Conservation (phyloP, 2,113 vertebrate genomes). For the Abramis brama region DNA sequence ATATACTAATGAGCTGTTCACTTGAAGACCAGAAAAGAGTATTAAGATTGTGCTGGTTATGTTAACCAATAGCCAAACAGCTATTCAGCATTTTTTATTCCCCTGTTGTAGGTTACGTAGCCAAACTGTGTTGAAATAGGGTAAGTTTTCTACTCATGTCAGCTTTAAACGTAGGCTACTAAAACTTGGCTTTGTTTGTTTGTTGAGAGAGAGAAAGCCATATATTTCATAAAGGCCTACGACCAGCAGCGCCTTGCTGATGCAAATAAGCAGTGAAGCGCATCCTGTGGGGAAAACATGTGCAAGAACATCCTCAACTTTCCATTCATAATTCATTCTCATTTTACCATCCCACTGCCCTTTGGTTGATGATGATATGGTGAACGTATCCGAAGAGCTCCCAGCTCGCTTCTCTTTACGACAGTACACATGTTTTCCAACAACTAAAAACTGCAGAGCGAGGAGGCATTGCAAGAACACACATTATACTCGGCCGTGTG, state of each 20-base stretch:
- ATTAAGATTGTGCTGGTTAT: background rate
- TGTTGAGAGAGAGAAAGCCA: background rate
- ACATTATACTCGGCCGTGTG: constrained; percentile 42
- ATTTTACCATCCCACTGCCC: constrained; percentile 73
- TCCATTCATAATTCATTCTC: constrained; percentile 79
- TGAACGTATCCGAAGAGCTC: constrained; percentile 74
- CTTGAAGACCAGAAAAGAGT: no score
- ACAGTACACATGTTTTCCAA: constrained; percentile 66
- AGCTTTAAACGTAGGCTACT: background rate
- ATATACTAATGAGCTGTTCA: background rate
- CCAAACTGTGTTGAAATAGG: constrained; percentile 20
- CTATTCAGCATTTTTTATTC: constrained; percentile 15
- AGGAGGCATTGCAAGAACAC: constrained; percentile 35
- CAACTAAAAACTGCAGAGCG: constrained; percentile 72
- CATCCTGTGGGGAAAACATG: constrained; percentile 39
- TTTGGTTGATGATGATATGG: constrained; percentile 74
- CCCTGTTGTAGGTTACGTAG: background rate
- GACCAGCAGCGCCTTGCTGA: constrained; percentile 19
- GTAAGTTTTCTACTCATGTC: background rate
- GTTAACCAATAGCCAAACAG: background rate
- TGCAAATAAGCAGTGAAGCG: constrained; percentile 47
- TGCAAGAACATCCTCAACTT: constrained; percentile 60
- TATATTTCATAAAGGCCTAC: constrained; percentile 66
- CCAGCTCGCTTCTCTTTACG: constrained; percentile 72
- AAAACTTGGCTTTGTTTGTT: constrained; percentile 9